phyloP scores from a whole-genome alignment of 1,140 invertebrate species.

The Tenebrio molitor region DNA sequence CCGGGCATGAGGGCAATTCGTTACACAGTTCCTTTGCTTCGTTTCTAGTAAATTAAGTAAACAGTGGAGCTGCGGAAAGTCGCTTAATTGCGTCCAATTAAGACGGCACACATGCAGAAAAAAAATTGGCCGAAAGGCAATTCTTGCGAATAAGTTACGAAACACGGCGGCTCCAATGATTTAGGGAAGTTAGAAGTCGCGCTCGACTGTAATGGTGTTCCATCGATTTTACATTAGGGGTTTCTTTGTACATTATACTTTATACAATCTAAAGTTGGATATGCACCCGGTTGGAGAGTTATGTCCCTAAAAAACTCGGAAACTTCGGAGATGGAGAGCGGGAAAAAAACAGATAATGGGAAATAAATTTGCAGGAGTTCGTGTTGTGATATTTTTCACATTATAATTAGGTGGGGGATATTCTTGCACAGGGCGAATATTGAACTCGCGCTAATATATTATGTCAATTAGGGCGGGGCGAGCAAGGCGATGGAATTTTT shows the following conservation, averaged over 20 bases:
- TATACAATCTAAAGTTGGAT: conserved; percentile 68
- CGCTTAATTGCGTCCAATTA: conserved; percentile 26
- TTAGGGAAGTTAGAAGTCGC: conserved; percentile 64
- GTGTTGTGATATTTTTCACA: conserved; percentile 64
- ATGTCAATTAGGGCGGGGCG: not conserved
- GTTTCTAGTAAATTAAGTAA: conserved; percentile 45
- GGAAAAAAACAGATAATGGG: conserved; percentile 66
- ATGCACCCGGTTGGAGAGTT: conserved; percentile 64
- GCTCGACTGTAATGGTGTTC: conserved; percentile 65
- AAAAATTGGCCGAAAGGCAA: too few relatives aligned
- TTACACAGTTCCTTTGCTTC: conserved; percentile 42
- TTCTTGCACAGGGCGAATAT: conserved; percentile 27
- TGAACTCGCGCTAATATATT: conserved; percentile 26
- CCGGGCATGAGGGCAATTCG: conserved; percentile 34
- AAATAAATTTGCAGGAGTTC: conserved; percentile 65
- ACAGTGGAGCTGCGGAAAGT: conserved; percentile 8
- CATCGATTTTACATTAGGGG: conserved; percentile 68
- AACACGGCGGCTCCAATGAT: conserved; percentile 61
- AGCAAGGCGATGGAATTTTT: too few relatives aligned
- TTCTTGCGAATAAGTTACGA: conserved; percentile 55
- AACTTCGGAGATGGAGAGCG: conserved; percentile 64
- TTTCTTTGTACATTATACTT: conserved; percentile 68
- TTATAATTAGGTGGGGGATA: conserved; percentile 61
- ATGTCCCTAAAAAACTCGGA: conserved; percentile 63
- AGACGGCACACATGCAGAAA: conserved; percentile 15